Conservation (phyloP, 2,888 invertebrate genomes). For the Drosophila lacicola region DNA sequence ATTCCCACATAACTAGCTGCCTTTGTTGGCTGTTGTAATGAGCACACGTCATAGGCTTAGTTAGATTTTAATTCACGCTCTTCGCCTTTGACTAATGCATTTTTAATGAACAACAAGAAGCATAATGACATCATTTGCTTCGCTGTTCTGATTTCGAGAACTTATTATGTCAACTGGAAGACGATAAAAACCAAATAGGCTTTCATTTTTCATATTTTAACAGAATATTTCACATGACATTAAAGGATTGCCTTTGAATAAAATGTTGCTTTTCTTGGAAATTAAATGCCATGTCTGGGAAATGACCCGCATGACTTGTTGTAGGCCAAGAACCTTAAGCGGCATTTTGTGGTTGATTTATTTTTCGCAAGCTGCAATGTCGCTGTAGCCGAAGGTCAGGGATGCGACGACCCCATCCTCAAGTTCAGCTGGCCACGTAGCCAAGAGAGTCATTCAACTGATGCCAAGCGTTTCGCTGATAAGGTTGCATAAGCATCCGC, state of each 20-base stretch:
- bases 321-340: conserved; percentile 35
- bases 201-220: conserved; percentile 29
- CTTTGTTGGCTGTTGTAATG: conserved; percentile 32
- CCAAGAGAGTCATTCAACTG: conserved; percentile 69
- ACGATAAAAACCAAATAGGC: conserved; percentile 11
- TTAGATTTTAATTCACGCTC: conserved; percentile 50
- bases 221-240: conserved; percentile 38
- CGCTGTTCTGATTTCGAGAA: conserved; percentile 36
- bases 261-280: conserved; percentile 23
- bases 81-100: conserved; percentile 62
- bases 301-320: conserved; percentile 25
- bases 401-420: conserved; percentile 46
- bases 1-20: conserved; percentile 55
- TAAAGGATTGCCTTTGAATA: conserved; percentile 53
- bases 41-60: conserved; percentile 55
- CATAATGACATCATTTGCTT: conserved; percentile 56
- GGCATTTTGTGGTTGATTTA: conserved; percentile 59
- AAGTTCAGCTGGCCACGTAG: conserved; percentile 53
- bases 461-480: conserved; percentile 22
- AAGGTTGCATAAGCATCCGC: conserved; percentile 64
- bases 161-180: conserved; percentile 9
- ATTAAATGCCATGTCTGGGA: conserved; percentile 40
- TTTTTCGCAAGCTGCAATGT: conserved; percentile 31
- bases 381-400: conserved; percentile 30
- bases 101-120: conserved; percentile 59